Evolutionary conservation across 2,113 vertebrate species (phyloP), one percentile per base, ranked within the genome.

Genomic region (Xenus cinereus): DNA sequence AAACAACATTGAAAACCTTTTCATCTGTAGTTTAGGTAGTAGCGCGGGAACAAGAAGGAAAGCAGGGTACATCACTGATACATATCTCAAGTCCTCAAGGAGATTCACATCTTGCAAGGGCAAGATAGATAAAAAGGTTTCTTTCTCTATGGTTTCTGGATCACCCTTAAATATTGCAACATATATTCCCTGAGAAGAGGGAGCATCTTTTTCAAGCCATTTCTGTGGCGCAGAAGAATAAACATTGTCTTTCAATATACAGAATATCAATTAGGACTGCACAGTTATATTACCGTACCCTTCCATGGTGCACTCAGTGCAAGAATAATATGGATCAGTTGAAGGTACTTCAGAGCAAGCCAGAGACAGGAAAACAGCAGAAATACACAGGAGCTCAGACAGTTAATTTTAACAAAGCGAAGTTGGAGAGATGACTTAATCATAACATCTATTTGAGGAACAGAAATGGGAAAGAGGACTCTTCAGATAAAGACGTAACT

Each of bases 401-500:
- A 0, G 91, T 83, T 94, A 90, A 96, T 77, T 95, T 89, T 94
- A 88, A 91, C 57, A 66, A 85, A 16, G 11, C 1, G 1, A 90
- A 74, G n/a, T 82, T 93, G 85, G 83, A 77, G 87, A 90, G n/a
- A 90, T 87, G 24, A 91, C 87, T 94, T 90, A 96, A 94, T 94
- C 87, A 94, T 74, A 90, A 54, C 26, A 30, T 91, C 78, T 96
- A 93, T 93, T 94, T 95, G 59, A 95, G 93, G 91, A 95, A 76
- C 19, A 96, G 87, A 94, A 96, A 89, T 76, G 72, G 77, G 87
- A 91, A 79, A 87, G 77, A 96, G 48, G 28, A 73, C 78, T 94
- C 87, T 96, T 93, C 78, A 94, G 59, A 94, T 88, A 87, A 83
- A 97, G 91, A 87, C 46, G 54, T 82, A 94, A 90, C 89, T 89